phyloP scores from a whole-genome alignment of 2,888 invertebrate species.

The Eledone cirrhosa region DNA sequence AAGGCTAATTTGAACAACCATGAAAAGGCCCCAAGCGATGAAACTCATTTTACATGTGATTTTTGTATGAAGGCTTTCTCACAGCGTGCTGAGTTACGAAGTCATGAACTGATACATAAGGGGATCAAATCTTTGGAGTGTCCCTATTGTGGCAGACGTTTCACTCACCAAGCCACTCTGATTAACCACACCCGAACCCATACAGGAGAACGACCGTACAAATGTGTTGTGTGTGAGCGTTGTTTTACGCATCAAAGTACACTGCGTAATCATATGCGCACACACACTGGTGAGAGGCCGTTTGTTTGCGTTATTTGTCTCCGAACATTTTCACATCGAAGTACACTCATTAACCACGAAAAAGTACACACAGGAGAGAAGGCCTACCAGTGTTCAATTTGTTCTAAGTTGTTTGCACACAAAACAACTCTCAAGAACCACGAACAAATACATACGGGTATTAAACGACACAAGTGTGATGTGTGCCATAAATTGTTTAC shows the following conservation, averaged over 20 bases:
- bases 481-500: slow-evolving; percentile 14
- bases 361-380: slow-evolving; percentile 22
- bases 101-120: slow-evolving; percentile 23
- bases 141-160: slow-evolving; percentile 16
- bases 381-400: not conserved
- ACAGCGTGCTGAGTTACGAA: slow-evolving; percentile 23
- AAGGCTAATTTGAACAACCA: slow-evolving; percentile 16
- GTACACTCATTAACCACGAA: slow-evolving; percentile 7
- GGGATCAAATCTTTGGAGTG: slow-evolving; percentile 19
- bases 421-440: slow-evolving; percentile 15
- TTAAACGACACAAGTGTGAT: not conserved
- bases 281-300: slow-evolving; percentile 18
- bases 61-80: slow-evolving; percentile 24
- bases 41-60: slow-evolving; percentile 20
- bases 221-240: slow-evolving; percentile 23
- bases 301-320: slow-evolving; percentile 2
- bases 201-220: slow-evolving; percentile 15
- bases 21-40: not conserved
- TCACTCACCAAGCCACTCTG: slow-evolving; percentile 18
- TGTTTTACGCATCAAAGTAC: slow-evolving; percentile 18
- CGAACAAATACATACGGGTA: slow-evolving; percentile 20
- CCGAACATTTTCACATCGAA: slow-evolving; percentile 14
- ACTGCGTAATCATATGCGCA: not conserved
- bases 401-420: slow-evolving; percentile 14
- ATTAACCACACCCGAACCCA: slow-evolving; percentile 25